Evolutionary conservation across 2,113 vertebrate species (phyloP).

Genomic region (Entosphenus tridentatus): DNA sequence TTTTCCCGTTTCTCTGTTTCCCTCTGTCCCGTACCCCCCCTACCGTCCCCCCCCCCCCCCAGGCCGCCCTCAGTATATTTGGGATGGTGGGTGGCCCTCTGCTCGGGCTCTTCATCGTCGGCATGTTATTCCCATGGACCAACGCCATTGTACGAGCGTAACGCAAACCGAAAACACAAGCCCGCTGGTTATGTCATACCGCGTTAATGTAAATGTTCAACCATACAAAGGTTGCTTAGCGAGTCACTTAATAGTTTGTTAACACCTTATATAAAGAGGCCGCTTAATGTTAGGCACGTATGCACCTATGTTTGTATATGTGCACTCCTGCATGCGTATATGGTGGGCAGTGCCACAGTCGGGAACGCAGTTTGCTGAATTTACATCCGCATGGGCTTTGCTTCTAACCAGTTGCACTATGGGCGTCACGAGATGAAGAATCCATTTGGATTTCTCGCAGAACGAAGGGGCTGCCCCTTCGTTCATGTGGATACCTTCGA

Average conservation of each 20-base stretch:
- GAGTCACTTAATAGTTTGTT: not conserved
- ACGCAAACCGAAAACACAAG: not conserved
- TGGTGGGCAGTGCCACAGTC: too few species aligned
- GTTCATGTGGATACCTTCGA: too few species aligned
- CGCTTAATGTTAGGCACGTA: not conserved
- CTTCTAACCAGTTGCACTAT: too few species aligned
- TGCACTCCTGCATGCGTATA: not conserved
- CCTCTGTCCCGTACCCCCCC: too few species aligned
- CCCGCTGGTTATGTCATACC: not conserved
- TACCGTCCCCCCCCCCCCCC: not conserved
- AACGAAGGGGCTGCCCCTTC: too few species aligned
- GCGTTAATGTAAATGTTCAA: not conserved
- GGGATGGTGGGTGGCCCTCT: constrained; percentile 82
- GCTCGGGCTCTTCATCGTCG: constrained; percentile 68
- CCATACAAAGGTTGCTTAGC: not conserved
- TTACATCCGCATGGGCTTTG: too few species aligned
- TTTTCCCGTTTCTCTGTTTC: too few species aligned
- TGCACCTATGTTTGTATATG: not conserved
- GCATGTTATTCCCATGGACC: constrained; percentile 83
- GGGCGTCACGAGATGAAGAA: too few species aligned
- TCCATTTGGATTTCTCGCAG: too few species aligned
- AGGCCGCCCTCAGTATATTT: constrained; percentile 91
- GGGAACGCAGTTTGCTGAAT: too few species aligned
- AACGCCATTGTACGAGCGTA: constrained; percentile 45
- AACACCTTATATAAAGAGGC: not conserved